Base-by-base conservation (phyloP, 2,888 invertebrate species). In the Brenthis hecate region DNA sequence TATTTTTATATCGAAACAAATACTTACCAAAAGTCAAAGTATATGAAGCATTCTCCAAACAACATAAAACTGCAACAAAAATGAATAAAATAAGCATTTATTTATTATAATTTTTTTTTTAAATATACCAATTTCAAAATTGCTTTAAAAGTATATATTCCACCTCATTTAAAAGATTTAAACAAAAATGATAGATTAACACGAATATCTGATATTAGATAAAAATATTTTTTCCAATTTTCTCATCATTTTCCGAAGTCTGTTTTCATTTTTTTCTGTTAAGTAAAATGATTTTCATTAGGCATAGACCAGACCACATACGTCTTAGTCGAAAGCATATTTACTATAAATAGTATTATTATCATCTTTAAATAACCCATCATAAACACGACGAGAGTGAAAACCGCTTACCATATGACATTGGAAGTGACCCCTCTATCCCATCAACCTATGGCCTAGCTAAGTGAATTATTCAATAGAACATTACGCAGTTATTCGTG, bases 11-110 rank as follows among this genome's bases (percentile, higher is more conserved):
- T 2, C 11, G 11, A 8, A 8, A 11, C 1, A 19, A 13, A 32
- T 58, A 83, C 85, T 83, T 70, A 86, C 87, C 84, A 74, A 75
- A 72, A 70, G 76, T 85, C 77, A 85, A 74, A 80, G 75, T 73
- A 73, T 75, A 67, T 74, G 76, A 74, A 67, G 76, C 87, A 87
- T 87, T 75, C 76, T 83, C 77, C 76, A 63, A 70, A 79, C 51
- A 68, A 69, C 65, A 54, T 66, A 67, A 65, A 65, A 81, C 87
- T 87, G 85, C 8, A 87, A 87, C 82, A 83, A 75, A 74, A 60
- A 64, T 19, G 32, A 36, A 43, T n/a, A 14, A 51, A 23, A 66
- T 65, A 64, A 65, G 50, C 51, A 36, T 57, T 55, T 32, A 16
- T 32, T 14, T 36, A 6, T n/a, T 13, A 11, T 19, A 61, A 54